Evolutionary conservation across 2,888 invertebrate genomes (phyloP).

Genomic region (Eulithis prunata): DNA sequence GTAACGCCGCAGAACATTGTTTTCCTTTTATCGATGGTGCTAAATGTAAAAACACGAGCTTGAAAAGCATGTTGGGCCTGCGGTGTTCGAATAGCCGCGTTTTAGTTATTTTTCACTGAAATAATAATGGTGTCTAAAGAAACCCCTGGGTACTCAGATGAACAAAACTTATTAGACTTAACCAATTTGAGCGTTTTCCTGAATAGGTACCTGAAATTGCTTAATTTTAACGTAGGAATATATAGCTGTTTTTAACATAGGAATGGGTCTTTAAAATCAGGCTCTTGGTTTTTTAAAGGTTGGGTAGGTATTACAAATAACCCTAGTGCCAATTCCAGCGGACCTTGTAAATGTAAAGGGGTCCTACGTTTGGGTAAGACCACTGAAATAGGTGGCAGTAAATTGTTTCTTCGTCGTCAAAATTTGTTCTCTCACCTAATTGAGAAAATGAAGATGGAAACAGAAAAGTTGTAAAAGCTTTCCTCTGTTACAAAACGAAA

Average conservation of each 20-base stretch:
- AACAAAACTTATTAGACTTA: too few relatives aligned
- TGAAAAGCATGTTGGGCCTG: conserved; percentile 27
- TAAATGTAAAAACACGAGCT: conserved; percentile 41
- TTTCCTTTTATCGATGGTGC: conserved; percentile 52
- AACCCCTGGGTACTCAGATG: too few relatives aligned
- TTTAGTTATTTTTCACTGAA: background rate
- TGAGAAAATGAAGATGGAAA: conserved; percentile 53
- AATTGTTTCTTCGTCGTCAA: conserved; percentile 42
- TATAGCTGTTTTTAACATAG: conserved; percentile 22
- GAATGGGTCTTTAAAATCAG: conserved; percentile 3
- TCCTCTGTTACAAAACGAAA: conserved; percentile 49
- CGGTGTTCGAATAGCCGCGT: conserved; percentile 9
- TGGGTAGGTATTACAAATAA: conserved; percentile 23
- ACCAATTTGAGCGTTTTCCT: too few relatives aligned
- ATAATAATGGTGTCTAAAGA: background rate
- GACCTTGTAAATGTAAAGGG: conserved; percentile 24
- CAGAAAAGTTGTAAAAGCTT: conserved; percentile 60
- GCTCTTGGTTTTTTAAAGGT: background rate
- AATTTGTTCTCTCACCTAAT: conserved; percentile 51
- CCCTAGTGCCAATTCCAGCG: conserved; percentile 13
- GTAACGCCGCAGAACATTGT: conserved; percentile 47
- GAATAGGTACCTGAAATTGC: too few relatives aligned
- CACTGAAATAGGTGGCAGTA: conserved; percentile 26
- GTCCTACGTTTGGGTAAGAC: conserved; percentile 22
- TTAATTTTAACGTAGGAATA: background rate